These are phyloP conservation scores for Sylvietta virens DNA, from an alignment of 2,113 vertebrate genomes.

Conservation along the genomic window DNA sequence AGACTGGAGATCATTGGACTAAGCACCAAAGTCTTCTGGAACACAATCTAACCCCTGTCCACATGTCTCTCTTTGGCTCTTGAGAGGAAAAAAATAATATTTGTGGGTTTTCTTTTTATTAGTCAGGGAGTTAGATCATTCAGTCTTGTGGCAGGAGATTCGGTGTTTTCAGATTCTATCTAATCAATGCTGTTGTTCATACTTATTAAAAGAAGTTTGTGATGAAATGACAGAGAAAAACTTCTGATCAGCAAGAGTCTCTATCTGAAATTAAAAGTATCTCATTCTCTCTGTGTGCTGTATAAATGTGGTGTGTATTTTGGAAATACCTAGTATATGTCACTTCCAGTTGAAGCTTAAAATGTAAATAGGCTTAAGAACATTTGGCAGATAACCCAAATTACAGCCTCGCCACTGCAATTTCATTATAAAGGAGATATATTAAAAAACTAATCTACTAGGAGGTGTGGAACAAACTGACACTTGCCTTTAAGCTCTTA, in stretches of 20 bases:
- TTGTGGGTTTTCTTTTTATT: background rate
- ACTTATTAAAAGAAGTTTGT: background rate
- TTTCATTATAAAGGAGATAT: background rate
- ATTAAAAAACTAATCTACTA: background rate
- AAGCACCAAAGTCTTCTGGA: background rate
- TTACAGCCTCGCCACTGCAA: background rate
- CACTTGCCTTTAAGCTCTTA: constrained; percentile 6
- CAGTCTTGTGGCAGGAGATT: background rate
- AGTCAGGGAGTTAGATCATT: background rate
- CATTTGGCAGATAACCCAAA: constrained; percentile 21
- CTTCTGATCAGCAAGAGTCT: background rate
- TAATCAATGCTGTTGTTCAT: background rate
- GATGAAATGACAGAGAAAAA: background rate
- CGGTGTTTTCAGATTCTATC: background rate
- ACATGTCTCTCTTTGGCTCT: background rate
- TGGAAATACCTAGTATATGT: background rate
- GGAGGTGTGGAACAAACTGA: background rate
- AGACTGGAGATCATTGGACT: background rate
- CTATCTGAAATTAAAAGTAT: background rate
- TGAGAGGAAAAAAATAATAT: background rate
- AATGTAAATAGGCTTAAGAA: constrained; percentile 5
- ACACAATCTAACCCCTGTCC: background rate
- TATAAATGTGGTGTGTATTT: background rate
- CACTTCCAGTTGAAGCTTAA: background rate
- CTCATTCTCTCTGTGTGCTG: background rate